Evolutionary conservation across 2,113 vertebrate species (phyloP), one percentile per base, ranked within the genome.

Genomic region (Trachemys scripta): DNA sequence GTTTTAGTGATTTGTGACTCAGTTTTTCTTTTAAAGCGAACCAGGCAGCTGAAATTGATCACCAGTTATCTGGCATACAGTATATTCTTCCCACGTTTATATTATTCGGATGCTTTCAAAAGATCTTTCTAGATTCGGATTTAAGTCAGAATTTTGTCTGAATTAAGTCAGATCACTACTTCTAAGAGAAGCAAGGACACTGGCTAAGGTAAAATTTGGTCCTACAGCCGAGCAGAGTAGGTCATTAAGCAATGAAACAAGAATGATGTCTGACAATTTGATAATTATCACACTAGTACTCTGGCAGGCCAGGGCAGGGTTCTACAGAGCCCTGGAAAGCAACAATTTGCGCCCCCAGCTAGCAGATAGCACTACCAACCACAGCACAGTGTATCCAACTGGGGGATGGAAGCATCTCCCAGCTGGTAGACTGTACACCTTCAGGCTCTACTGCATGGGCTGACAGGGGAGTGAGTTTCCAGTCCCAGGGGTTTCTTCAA

Each of bases 221-320:
- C 10, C 49, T 90, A 85, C 62, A 83, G 87, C 57, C 83, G 82
- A 91, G 82, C 25, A 78, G 25, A 1, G 53, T 24, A 84, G 3
- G 22, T 84, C 91, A 75, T 45, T 69, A 92, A 38, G 5, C 38
- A 87, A 85, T 3, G 1, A 81, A 87, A 78, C 16, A 49, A 79
- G 57, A 50, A 31, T 79, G 22, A 75, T 94, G 93, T 87, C 31
- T 65, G 88, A 3, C 84, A n/a, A 13, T 96, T 94, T 83, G 65
- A 10, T 54, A 87, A 78, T 87, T 93, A 82, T 49, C 59, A 54
- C 5, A 47, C 25, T 35, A 57, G 9, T 8, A 94, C 4, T 22
- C n/a, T 65, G 87, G 16, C 51, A 3, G 7, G 45, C 42, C 38
- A 87, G 10, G 38, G 24, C 12, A 25, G 90, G n/a, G 24, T 88